Percentiles rank a stretch among this genome's conserved stretches.
Conservation (phyloP, 2,888 invertebrate genomes). For the Ctena decussata region DNA sequence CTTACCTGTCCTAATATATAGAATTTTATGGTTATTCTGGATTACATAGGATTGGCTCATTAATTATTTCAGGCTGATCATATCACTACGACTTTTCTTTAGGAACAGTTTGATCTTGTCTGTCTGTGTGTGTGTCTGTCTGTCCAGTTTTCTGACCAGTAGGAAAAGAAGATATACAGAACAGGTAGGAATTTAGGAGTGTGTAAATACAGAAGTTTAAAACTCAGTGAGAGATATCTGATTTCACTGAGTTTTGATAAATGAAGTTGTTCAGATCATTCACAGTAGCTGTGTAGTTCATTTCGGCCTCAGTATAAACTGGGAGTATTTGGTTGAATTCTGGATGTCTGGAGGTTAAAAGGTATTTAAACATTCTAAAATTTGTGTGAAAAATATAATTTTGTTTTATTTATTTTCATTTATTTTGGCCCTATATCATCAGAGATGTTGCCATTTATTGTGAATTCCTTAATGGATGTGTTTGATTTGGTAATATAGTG, state of each 20-base stretch:
- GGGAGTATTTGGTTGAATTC: not conserved
- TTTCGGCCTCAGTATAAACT: not conserved
- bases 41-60: slow-evolving; percentile 8
- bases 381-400: too few species aligned
- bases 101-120: not conserved
- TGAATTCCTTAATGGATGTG: too few species aligned
- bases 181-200: not conserved
- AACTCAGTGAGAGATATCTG: not conserved
- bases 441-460: too few species aligned
- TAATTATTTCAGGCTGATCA: not conserved
- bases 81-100: not conserved
- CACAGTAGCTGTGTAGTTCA: not conserved
- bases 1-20: too few species aligned
- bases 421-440: too few species aligned
- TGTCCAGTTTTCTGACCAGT: not conserved
- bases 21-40: too few species aligned
- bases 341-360: not conserved
- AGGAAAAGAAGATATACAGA: not conserved
- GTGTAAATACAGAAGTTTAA: not conserved
- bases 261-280: not conserved
- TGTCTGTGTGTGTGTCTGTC: not conserved
- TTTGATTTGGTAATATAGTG: too few species aligned
- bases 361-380: not conserved
- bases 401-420: too few species aligned
- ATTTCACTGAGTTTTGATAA: slow-evolving; percentile 8